Base-by-base conservation (phyloP, 2,797 vertebrate species). In the Sebastolobus alascanus region DNA sequence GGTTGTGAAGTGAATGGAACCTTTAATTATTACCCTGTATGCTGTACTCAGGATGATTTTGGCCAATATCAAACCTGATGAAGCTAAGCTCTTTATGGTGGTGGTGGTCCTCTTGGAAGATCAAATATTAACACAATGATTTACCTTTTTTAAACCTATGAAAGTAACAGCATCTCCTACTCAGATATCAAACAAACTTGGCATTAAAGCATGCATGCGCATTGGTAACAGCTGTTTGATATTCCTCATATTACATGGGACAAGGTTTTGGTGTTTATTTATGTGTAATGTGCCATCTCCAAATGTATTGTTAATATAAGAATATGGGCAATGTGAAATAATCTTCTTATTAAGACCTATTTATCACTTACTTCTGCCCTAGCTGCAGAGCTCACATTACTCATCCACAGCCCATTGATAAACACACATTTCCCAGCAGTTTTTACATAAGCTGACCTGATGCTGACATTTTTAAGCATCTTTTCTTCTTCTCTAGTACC, bases 361-460 rank as follows among this genome's bases (percentile, higher is more conserved):
- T 29, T 27, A 55, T 73, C 1, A 0, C 7, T 67, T 73, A 22
- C 31, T 31, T 75, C 31, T 63, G 6, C 10, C 13, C 11, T 50
- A 8, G 27, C 29, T 46, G 27, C n/a, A 67, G 33, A 20, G 33
- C 67, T 80, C 55, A 22, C 4, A 16, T 73, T 54, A 68, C 4
- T 68, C 5, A 73, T 43, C 35, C 31, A 35, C 9, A 43, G 18
- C 14, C 29, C 13, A 56, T 60, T 35, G 63, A 58, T 31, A 61
- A 8, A 38, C 43, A 46, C n/a, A 29, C 1, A 31, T 66, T 72
- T 80, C 65, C 71, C 63, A 65, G 35, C 33, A 40, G 60, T 63
- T 84, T 52, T 74, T 31, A n/a, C 11, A 50, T 25, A 31, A 69
- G 37, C 37, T 55, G 73, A 82, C 25, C 65, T 74, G 55, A 77